Base-by-base conservation (phyloP, 1,140 invertebrate species). In the Armadillidium nasatum region DNA sequence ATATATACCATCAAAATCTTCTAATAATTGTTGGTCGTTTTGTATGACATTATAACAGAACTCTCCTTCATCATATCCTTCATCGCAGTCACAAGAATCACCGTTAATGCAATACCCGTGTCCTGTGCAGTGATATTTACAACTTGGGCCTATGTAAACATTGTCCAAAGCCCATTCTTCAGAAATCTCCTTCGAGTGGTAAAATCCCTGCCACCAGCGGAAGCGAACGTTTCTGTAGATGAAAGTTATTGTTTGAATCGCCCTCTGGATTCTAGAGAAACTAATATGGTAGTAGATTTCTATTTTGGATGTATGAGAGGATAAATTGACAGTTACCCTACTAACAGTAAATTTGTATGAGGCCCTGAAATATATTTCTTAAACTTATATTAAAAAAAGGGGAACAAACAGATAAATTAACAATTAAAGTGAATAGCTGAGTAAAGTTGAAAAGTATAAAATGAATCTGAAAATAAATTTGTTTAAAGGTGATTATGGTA, bases 121-220 rank as follows among this genome's bases (percentile, higher is more conserved):
- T 15, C 86, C 86, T 44, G 82, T 81, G 78, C 86, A 87, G 75
- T 86, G 83, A 44, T 85, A 82, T 74, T 82, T 78, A 82, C 86
- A 87, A 9, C 83, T 79, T 78, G 86, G 86, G 3, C 86, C 86
- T 75, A 87, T 84, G 80, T 86, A 87, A 19, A 87, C 82, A 78
- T 86, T 86, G 77, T 86, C 85, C 22, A 87, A 78, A 10, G 85
- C 85, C 86, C 86, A 87, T 4, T 76, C 73, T 15, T 69, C 82
- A 33, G 85, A 83, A 10, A 83, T 83, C 77, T 82, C 83, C 70
- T 85, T 82, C 45, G 82, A 72, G 0, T 82, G 77, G 21, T 83
- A 83, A 44, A 84, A 82, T 2, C 85, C 85, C 78, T 87, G 86
- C 60, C 84, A 84, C 86, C 86, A 87, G 43, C 86, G 82, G 78